Evolutionary conservation across 2,888 invertebrate genomes (phyloP).

Genomic region (Pocota personata): DNA sequence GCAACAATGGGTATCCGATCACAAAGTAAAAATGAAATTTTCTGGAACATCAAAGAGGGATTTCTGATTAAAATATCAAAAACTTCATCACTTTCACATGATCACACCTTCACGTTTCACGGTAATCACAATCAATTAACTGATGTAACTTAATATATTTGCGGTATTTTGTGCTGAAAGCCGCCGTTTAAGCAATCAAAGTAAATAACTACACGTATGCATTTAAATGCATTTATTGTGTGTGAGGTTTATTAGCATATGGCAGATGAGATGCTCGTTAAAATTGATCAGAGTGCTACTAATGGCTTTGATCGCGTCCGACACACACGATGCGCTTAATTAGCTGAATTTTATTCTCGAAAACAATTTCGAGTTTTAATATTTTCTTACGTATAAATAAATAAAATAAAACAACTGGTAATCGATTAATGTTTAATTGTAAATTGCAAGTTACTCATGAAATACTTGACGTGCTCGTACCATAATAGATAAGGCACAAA

Average conservation of each 20-base stretch:
- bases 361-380: background rate
- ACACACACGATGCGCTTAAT: slow-evolving; percentile 13
- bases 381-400: background rate
- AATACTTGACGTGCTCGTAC: background rate
- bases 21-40: background rate
- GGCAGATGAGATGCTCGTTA: slow-evolving; percentile 60
- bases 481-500: background rate
- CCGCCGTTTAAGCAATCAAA: slow-evolving; percentile 38
- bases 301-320: slow-evolving; percentile 62
- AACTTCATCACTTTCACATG: slow-evolving; percentile 37
- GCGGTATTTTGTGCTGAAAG: slow-evolving; percentile 9
- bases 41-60: background rate
- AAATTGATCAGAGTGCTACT: slow-evolving; percentile 59
- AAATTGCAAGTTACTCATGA: background rate
- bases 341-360: background rate
- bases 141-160: slow-evolving; percentile 61
- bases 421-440: background rate
- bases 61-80: slow-evolving; percentile 17
- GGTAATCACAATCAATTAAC: slow-evolving; percentile 52
- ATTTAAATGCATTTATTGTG: slow-evolving; percentile 72
- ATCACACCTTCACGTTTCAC: slow-evolving; percentile 58
- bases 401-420: background rate
- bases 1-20: background rate
- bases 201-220: slow-evolving; percentile 67
- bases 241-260: slow-evolving; percentile 63